These are phyloP conservation scores for Suncus etruscus DNA, from an alignment of 2,113 vertebrate species.

Conservation along the genomic window DNA sequence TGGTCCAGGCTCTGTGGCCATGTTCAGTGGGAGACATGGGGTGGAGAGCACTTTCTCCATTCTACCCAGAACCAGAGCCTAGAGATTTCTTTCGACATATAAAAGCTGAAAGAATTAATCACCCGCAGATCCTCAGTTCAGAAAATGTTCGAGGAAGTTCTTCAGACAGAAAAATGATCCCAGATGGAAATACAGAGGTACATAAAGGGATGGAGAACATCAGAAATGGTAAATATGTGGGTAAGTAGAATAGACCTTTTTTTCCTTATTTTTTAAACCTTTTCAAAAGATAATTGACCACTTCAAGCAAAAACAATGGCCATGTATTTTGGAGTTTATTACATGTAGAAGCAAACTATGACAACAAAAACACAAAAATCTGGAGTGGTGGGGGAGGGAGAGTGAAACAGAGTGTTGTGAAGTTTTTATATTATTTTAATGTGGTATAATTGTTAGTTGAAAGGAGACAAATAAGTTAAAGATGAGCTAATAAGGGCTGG, in stretches of 20 bases:
- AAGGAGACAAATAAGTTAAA: not conserved
- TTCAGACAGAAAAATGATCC: slow-evolving; percentile 49
- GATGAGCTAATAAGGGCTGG: too few species aligned
- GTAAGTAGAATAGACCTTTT: not conserved
- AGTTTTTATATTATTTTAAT: not conserved
- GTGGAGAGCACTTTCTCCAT: not conserved
- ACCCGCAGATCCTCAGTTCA: slow-evolving; percentile 23
- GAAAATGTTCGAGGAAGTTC: slow-evolving; percentile 19
- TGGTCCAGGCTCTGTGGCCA: slow-evolving; percentile 5
- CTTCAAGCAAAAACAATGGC: not conserved
- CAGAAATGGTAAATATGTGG: not conserved
- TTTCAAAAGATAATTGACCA: slow-evolving; percentile 16
- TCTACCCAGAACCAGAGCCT: slow-evolving; percentile 25
- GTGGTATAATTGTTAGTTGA: not conserved
- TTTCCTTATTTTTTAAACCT: not conserved
- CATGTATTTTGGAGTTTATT: not conserved
- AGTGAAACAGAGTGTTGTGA: not conserved
- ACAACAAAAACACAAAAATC: not conserved
- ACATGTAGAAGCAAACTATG: not conserved
- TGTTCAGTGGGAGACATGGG: not conserved
- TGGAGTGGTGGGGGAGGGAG: not conserved
- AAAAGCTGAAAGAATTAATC: slow-evolving; percentile 45
- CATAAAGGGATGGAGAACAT: not conserved
- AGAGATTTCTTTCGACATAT: slow-evolving; percentile 21
- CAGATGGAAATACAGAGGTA: slow-evolving; percentile 29